Percentiles rank a stretch among this genome's conserved stretches.
Evolutionary conservation across 2,888 invertebrate genomes (phyloP).

Genomic region (Xestia xanthographa): DNA sequence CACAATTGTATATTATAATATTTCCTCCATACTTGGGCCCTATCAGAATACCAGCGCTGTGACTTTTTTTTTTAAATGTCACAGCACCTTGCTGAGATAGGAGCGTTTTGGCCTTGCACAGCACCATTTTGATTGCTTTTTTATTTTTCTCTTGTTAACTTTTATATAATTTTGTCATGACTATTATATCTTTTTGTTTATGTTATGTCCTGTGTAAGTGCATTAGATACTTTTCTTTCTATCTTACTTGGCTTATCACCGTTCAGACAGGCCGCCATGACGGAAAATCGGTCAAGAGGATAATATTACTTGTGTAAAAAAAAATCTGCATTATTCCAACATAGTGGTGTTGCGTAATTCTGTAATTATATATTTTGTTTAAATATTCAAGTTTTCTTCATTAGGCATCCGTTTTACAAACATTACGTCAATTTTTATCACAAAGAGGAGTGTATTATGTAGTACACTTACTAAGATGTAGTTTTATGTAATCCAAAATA

Average conservation of each 20-base stretch:
- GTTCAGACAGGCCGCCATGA: not conserved
- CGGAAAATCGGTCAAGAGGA: not conserved
- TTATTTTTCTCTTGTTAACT: too few species aligned
- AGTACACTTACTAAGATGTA: not conserved
- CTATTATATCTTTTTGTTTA: too few species aligned
- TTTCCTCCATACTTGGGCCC: not conserved
- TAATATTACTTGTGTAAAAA: not conserved
- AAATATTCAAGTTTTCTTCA: not conserved
- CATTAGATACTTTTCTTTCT: too few species aligned
- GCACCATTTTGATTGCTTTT: too few species aligned
- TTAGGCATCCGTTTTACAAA: not conserved
- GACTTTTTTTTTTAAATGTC: too few species aligned
- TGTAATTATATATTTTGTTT: not conserved
- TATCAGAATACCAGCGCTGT: too few species aligned
- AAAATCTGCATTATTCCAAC: not conserved
- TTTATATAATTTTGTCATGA: too few species aligned
- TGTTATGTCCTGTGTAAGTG: too few species aligned
- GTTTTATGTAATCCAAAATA: constrained; percentile 4
- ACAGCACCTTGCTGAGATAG: too few species aligned
- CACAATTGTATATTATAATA: not conserved
- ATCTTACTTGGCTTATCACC: not conserved
- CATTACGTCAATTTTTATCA: not conserved
- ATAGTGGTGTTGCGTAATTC: not conserved
- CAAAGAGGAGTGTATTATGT: not conserved
- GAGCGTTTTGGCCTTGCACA: too few species aligned